Base-by-base conservation (phyloP, 2,797 vertebrate species). In the Onychomys torridus region DNA sequence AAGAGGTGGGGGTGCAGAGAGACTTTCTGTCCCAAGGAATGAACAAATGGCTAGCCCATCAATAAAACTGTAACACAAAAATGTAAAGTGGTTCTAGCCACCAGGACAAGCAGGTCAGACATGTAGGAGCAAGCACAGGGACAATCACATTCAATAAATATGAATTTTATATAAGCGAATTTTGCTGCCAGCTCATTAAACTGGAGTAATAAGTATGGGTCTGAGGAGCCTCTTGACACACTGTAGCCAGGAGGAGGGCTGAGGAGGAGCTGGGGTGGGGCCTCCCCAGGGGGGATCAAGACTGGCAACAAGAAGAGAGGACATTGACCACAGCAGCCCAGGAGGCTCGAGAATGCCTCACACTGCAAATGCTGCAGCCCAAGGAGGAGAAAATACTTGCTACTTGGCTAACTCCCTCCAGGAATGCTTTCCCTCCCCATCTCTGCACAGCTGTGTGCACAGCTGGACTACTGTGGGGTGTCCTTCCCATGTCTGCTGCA, bases 101-200 rank as follows among this genome's bases (percentile, higher is more conserved):
- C 27, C 17, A 40, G 86, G 75, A 95, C 78, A 89, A 89, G 69
- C 73, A 86, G 61, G 69, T 75, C 81, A 83, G 82, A 91, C 90
- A 92, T 7, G 25, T 40, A 92, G 92, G 61, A 84, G 81, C 69
- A 89, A 77, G 75, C 73, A 55, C 0, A 0, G 79, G 96, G 89
- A 94, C 91, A 84, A 81, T 95, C 67, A 90, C n/a, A 95, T 97
- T 96, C 78, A 97, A 91, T 97, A 97, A 89, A 88, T 89, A 85
- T 89, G 95, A 96, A 97, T 96, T 97, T 97, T 96, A 37, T 86
- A 93, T 94, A 8, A 37, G 90, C 82, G 10, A 77, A 61, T 86
- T 94, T 95, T 19, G 5, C 81, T 14, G 79, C 61, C 97, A 97
- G 94, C 96, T 97, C 96, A 95, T 95, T 96, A 94, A 89, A 73